These are phyloP conservation scores for Catagonus wagneri DNA, from an alignment of 2,113 vertebrate genomes.

Conservation along the genomic window DNA sequence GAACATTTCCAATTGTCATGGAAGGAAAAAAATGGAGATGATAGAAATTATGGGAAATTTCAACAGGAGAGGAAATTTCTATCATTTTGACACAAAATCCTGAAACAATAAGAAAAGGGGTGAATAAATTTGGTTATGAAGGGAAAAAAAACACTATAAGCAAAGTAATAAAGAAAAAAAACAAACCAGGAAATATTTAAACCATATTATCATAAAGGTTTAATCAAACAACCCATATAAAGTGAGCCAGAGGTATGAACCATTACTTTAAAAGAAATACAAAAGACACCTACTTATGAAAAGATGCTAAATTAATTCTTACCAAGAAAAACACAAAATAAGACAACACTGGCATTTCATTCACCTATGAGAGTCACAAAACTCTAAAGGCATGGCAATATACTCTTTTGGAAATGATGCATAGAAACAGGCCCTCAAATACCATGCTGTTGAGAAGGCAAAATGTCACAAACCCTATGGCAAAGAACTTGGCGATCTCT, in stretches of 20 bases:
- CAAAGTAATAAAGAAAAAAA: neutral
- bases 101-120: neutral
- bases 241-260: neutral
- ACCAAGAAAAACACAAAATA: constrained; percentile 16
- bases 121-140: neutral
- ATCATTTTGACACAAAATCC: neutral
- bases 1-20: neutral
- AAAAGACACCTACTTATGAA: neutral
- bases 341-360: neutral
- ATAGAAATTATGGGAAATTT: neutral
- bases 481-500: neutral
- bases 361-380: neutral
- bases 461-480: neutral
- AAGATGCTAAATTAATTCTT: neutral
- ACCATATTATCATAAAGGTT: neutral
- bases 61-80: neutral
- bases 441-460: neutral
- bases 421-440: neutral
- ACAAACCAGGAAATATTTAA: neutral
- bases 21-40: neutral
- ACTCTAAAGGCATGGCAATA: neutral
- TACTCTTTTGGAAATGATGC: neutral
- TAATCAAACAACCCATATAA: neutral
- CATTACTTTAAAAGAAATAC: neutral
- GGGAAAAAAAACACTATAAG: neutral